A percentile compares a stretch with the other conserved stretches of the same genome.
Conservation (phyloP, 2,797 vertebrate genomes). For the Rhodeus uyekii region DNA sequence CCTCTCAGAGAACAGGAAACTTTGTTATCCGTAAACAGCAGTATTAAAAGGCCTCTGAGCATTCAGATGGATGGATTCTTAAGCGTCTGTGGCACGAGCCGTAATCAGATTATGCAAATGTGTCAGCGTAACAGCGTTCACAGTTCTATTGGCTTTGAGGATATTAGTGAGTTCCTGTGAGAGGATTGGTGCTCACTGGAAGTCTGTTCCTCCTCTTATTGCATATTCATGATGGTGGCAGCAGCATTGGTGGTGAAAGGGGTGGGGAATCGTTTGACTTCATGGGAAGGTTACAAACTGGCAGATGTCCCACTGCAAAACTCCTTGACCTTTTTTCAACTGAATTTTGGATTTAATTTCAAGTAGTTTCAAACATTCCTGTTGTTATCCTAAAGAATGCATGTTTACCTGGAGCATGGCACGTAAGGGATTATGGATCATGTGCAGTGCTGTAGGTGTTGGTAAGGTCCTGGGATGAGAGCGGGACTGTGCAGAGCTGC, state of each 20-base stretch:
- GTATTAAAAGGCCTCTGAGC: slow-evolving; percentile 58
- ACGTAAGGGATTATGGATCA: slow-evolving; percentile 72
- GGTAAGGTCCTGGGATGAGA: slow-evolving; percentile 66
- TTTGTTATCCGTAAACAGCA: slow-evolving; percentile 64
- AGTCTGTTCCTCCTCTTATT: slow-evolving; percentile 57
- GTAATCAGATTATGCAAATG: slow-evolving; percentile 88
- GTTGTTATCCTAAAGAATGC: not conserved
- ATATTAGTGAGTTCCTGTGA: slow-evolving; percentile 65
- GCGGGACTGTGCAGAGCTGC: no score
- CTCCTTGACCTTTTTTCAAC: not conserved
- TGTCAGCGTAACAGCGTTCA: slow-evolving; percentile 65
- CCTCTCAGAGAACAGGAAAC: slow-evolving; percentile 32
- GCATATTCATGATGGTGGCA: slow-evolving; percentile 70
- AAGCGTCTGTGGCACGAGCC: slow-evolving; percentile 67
- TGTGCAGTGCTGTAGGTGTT: slow-evolving; percentile 59
- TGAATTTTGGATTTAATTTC: not conserved
- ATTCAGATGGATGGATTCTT: slow-evolving; percentile 63
- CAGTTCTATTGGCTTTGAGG: slow-evolving; percentile 68
- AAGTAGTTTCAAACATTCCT: not conserved
- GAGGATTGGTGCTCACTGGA: slow-evolving; percentile 65
- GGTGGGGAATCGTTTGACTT: slow-evolving; percentile 44
- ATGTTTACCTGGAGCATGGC: slow-evolving; percentile 58
- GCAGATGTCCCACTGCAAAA: not conserved
- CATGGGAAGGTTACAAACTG: slow-evolving; percentile 21
- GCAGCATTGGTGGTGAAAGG: slow-evolving; percentile 46